Base-by-base conservation (phyloP, 2,888 invertebrate genomes). In the Athrips mouffetella region DNA sequence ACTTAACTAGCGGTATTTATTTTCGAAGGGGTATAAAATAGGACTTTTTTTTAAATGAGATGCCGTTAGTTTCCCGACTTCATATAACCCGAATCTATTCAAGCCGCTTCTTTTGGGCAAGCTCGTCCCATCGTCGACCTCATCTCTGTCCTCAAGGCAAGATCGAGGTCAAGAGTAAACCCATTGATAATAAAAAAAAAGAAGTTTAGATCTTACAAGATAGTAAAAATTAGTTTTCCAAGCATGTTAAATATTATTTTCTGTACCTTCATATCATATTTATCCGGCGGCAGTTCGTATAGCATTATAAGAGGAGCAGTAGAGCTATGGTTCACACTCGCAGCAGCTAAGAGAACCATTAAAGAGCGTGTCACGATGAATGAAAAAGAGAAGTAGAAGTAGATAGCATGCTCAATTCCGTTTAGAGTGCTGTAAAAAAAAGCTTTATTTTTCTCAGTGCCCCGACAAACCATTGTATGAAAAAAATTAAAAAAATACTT, bases 361-460 rank as follows among this genome's bases (percentile, higher is more conserved):
- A 84, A 52, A 0, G 88, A 84, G 29, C 90, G 71, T 0, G 77
- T 67, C 23, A 87, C 65, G 16, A 90, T 67, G 51, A 90, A 90
- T 0, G 71, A 66, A 52, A 90, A 89, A 0, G 90, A 90, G 11
- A 76, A 88, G 2, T 80, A 82, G 57, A 88, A 90, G 62, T 90
- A 90, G 2, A 89, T 49, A 0, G 70, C 58, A 39, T 76, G 74
- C 5, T 87, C 60, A 0, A 74, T 40, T 4, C 69, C 69, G 20
- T 62, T 54, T 0, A 64, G 45, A 0, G 58, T 49, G 3, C 74
- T 77, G 65, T 13, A 60, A 61, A 39, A 33, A 48, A 47, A 40
- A 16, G 7, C 1, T 7, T 2, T 13, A 11, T 15, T 25, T 4
- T 25, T 6, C 8, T 25, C 5, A 25, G 25, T 25, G 25, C 25